Percentiles rank a stretch among this genome's conserved stretches.
phyloP scores from a whole-genome alignment of 1,140 invertebrate species.

The Aradophagus sp. region DNA sequence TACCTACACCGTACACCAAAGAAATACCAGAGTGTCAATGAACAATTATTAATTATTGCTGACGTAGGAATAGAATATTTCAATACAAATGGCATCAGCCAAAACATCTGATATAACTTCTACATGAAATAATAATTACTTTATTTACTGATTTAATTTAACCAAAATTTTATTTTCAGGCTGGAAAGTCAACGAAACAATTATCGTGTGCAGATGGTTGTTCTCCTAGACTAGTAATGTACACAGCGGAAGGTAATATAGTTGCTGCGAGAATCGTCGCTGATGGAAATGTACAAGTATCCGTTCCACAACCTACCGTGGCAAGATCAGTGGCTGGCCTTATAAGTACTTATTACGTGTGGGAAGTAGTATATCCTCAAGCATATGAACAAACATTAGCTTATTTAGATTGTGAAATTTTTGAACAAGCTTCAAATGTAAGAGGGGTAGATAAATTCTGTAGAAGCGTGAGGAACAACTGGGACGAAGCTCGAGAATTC shows the following conservation, averaged over 20 bases:
- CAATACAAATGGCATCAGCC: no score
- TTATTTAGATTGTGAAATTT: conserved; percentile 23
- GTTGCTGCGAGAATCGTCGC: neutral
- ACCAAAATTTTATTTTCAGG: conserved; percentile 2
- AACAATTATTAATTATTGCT: neutral
- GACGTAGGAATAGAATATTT: no score
- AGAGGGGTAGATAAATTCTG: conserved; percentile 1
- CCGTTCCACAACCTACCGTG: conserved; percentile 5
- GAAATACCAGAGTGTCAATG: conserved; percentile 2
- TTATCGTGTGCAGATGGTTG: neutral
- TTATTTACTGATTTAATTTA: neutral
- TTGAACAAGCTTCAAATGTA: neutral
- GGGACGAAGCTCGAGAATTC: neutral
- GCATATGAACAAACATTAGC: conserved; percentile 9
- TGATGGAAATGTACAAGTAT: conserved; percentile 6
- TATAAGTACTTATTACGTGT: conserved; percentile 10
- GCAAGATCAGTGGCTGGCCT: conserved; percentile 14
- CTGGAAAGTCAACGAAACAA: neutral
- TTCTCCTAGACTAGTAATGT: conserved; percentile 12
- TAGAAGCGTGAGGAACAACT: neutral
- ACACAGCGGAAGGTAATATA: conserved; percentile 1
- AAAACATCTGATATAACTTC: neutral
- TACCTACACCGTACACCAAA: neutral
- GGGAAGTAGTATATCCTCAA: conserved; percentile 8
- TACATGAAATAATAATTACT: neutral